Base-by-base conservation (phyloP, 1,140 invertebrate genomes). In the Anastrepha obliqua region DNA sequence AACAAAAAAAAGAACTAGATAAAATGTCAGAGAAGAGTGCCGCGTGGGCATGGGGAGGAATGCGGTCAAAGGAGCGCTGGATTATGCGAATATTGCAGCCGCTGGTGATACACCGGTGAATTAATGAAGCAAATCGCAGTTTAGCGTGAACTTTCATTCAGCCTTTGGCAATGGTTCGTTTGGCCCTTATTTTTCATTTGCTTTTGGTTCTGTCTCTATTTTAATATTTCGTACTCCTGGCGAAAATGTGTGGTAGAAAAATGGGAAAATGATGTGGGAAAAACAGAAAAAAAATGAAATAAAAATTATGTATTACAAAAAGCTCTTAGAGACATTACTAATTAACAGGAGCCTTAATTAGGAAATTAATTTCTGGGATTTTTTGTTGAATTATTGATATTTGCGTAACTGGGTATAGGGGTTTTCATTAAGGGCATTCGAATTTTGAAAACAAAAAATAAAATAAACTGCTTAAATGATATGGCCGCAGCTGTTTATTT, bases 311-410 rank as follows among this genome's bases (percentile, higher is more conserved):
- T 29, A 29, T 29, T 29, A 29, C 29, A 29, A 62, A 62, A 62
- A 15, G 17, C 11, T 62, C 1, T 58, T 13, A 58, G 55, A 62
- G 9, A 5, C 67, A 47, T 42, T 47, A 74, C 11, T 74, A 74
- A 74, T 74, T 74, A 74, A n/a, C 6, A 11, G 29, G 8, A 39
- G 15, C 44, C 3, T 74, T 74, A 74, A 74, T 74, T 15, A 42
- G 67, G 67, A 74, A 74, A 74, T 42, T 74, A 74, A 29, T 74
- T 74, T 15, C 20, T 2, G 5, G 67, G 67, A n/a, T 42, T 74
- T 74, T 74, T 17, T 74, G 67, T 9, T 51, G 67, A 42, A 29
- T 6, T 74, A 39, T n/a, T 65, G 29, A 65, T 39, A 15, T 39
- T 20, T 65, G 64, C 17, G 29, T 29, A 29, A 29, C 29, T 0